A percentile compares a stretch with the other conserved stretches of the same genome.
phyloP scores from a whole-genome alignment of 2,113 vertebrate species.

The Notarius lentiginosus region DNA sequence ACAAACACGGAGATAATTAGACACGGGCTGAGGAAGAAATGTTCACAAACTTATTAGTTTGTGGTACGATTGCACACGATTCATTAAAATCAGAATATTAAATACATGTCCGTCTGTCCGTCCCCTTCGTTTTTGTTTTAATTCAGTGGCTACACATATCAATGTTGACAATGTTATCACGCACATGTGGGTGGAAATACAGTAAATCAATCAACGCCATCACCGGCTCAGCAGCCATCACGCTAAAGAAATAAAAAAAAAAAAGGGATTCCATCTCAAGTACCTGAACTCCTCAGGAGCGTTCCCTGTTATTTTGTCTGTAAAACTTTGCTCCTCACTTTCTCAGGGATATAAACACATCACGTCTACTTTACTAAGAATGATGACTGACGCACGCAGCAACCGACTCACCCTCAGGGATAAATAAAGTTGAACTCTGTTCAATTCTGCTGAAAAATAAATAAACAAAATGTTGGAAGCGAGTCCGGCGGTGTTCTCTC shows the following conservation, averaged over 20 bases:
- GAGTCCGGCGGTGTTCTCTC: not conserved
- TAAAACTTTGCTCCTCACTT: not conserved
- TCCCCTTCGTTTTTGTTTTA: not conserved
- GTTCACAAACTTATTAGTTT: not conserved
- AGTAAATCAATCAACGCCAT: too few relatives aligned
- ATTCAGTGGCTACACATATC: not conserved
- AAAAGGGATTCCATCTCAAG: too few relatives aligned
- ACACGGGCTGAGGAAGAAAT: not conserved
- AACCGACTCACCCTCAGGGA: not conserved
- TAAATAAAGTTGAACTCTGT: not conserved
- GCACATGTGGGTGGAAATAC: not conserved
- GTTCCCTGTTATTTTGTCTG: not conserved
- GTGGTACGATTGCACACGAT: not conserved
- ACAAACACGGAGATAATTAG: not conserved
- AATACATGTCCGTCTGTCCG: too few relatives aligned
- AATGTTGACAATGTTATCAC: not conserved
- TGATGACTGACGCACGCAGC: not conserved
- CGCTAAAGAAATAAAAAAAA: too few relatives aligned
- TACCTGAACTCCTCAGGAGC: too few relatives aligned
- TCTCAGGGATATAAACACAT: not conserved
- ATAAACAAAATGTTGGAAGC: not conserved
- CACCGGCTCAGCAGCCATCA: too few relatives aligned
- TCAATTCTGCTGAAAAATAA: not conserved
- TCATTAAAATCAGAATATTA: not conserved
- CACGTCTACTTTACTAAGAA: not conserved